A percentile compares a stretch with the other conserved stretches of the same genome.
Conservation (phyloP, 2,113 vertebrate species). For the western clawed frog (Xenopus tropicalis) region DNA sequence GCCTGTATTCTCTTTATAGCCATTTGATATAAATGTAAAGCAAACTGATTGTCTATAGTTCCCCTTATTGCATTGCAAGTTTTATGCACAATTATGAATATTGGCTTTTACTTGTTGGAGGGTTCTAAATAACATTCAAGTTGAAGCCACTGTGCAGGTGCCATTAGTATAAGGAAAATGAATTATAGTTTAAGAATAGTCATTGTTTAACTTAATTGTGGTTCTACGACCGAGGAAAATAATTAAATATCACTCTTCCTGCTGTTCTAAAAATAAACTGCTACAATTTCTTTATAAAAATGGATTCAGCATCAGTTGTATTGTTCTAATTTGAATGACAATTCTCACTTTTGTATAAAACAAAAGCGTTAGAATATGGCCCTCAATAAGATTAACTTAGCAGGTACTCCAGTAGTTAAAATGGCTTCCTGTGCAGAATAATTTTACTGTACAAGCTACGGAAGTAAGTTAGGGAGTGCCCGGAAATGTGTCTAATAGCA, state of each 20-base stretch:
- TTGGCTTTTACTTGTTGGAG: too few relatives aligned
- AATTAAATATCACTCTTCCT: slow-evolving; percentile 23
- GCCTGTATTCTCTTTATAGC: too few relatives aligned
- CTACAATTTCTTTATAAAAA: slow-evolving; percentile 2
- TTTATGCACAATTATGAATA: too few relatives aligned
- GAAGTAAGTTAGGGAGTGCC: slow-evolving; percentile 57
- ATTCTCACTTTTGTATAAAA: slow-evolving; percentile 34
- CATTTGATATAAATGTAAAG: too few relatives aligned
- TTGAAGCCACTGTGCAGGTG: slow-evolving; percentile 6
- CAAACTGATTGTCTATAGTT: too few relatives aligned
- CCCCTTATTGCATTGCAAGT: too few relatives aligned
- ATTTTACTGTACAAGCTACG: slow-evolving; percentile 45
- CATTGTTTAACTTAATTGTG: slow-evolving; percentile 10
- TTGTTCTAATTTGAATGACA: slow-evolving; percentile 31
- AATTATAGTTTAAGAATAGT: background rate
- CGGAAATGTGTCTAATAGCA: slow-evolving; percentile 54
- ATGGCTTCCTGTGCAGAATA: slow-evolving; percentile 39
- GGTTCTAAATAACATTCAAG: too few relatives aligned
- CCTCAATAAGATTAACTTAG: background rate
- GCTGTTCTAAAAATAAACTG: slow-evolving; percentile 35
- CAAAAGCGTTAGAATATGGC: slow-evolving; percentile 7
- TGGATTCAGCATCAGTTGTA: slow-evolving; percentile 3
- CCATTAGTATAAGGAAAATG: background rate
- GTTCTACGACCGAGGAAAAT: slow-evolving; percentile 33
- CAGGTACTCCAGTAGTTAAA: slow-evolving; percentile 44